Evolutionary conservation across 2,113 vertebrate genomes (phyloP), one percentile per base, ranked within the genome.

Genomic region (Deroptyus accipitrinus): DNA sequence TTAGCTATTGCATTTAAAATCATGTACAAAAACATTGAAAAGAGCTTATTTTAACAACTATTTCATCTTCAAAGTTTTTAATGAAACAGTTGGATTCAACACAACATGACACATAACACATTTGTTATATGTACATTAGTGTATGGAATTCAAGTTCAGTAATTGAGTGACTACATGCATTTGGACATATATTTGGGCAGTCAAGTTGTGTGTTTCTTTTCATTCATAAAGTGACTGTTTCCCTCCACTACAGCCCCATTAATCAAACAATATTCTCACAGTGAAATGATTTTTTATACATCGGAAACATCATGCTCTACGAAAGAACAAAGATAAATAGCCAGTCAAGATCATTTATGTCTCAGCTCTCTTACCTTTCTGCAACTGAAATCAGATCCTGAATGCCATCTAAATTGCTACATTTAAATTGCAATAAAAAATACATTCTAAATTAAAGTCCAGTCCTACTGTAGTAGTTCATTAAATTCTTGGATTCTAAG

Each of bases 61-160:
- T 86, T 92, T 95, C 82, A 83, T 86, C 57, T 92, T 64, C 44
- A 83, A 35, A 39, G n/a, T 49, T 90, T 84, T 95, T 92, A 94
- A 64, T 77, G 90, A 59, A 96, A 94, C 92, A 95, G 79, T 91
- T 92, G 66, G n/a, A 90, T 92, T 97, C 48, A 91, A 57, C 86
- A 68, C 39, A 89, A 76, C 37, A 78, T 24, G 81, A 73, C 19
- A 91, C 25, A 46, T 20, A 87, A 41, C 14, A 35, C 17, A 42
- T 68, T 85, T 76, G 49, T 42, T 55, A 16, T 37, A 57, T 35
- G 31, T 57, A 81, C 4, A 22, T 72, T 74, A 55, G 6, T 18
- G 42, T 55, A 87, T 24, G 35, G 31, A 87, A 86, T 64, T 83
- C 52, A 87, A 77, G 25, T 24, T 72, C 78, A 7, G 22, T 49